phyloP scores from a whole-genome alignment of 2,797 vertebrate species.

The Microctenopoma lineatum region DNA sequence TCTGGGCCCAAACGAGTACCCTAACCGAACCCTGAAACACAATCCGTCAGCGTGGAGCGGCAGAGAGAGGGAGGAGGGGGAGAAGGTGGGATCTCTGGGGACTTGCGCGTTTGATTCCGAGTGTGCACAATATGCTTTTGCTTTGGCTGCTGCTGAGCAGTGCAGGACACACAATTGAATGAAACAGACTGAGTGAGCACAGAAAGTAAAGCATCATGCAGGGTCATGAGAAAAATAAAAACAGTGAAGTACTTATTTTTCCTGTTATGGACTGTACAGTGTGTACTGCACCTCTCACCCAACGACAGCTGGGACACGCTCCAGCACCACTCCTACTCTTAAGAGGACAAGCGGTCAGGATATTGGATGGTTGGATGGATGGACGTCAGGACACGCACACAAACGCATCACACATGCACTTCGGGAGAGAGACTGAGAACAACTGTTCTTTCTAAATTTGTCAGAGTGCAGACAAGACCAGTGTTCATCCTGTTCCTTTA shows the following conservation, averaged over 20 bases:
- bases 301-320: no score
- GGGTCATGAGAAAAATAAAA: neutral
- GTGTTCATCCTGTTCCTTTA: constrained; percentile 42
- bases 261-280: neutral
- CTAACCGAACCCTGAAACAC: constrained; percentile 60
- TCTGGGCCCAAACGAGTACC: constrained; percentile 53
- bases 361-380: no score
- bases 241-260: constrained; percentile 11
- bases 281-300: no score
- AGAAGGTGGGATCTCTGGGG: constrained; percentile 34
- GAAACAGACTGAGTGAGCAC: constrained; percentile 36
- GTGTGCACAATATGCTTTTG: constrained; percentile 56
- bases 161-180: constrained; percentile 57
- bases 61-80: constrained; percentile 13
- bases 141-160: constrained; percentile 61
- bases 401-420: constrained; percentile 19
- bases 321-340: no score
- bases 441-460: constrained; percentile 83
- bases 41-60: constrained; percentile 52
- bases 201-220: neutral
- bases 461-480: constrained; percentile 33
- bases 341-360: no score
- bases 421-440: constrained; percentile 54
- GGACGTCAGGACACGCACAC: no score
- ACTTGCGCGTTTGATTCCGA: constrained; percentile 43